Conservation (phyloP, 1,140 invertebrate genomes). For the Lordiphosa stackelbergi region DNA sequence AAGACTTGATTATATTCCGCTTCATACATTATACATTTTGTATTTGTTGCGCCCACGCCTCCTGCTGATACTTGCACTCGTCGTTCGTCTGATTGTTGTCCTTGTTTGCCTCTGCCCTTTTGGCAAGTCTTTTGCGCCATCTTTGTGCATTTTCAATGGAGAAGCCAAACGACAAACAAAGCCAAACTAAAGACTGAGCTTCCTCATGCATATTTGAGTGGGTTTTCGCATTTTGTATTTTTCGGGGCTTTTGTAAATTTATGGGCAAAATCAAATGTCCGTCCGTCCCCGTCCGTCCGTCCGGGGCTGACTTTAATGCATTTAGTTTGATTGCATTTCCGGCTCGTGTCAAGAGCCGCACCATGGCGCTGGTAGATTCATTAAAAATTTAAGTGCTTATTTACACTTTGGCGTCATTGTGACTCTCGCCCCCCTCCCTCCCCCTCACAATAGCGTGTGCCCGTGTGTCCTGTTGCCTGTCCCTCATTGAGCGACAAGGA, state of each 20-base stretch:
- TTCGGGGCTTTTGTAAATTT: background rate
- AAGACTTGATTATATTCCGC: constrained; percentile 63
- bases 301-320: constrained; percentile 25
- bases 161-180: background rate
- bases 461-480: constrained; percentile 9
- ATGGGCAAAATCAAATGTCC: constrained; percentile 28
- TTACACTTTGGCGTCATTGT: constrained; percentile 38
- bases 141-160: constrained; percentile 53
- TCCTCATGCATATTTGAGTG: constrained; percentile 42
- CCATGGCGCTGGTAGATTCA: constrained; percentile 21
- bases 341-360: constrained; percentile 5
- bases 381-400: constrained; percentile 59
- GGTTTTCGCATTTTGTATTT: background rate
- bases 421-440: constrained; percentile 1
- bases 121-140: constrained; percentile 4
- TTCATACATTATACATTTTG: constrained; percentile 57
- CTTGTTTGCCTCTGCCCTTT: constrained; percentile 23
- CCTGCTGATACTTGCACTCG: constrained; percentile 32
- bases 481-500: background rate
- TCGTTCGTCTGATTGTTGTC: constrained; percentile 16
- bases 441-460: constrained; percentile 26
- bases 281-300: background rate
- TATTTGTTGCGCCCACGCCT: constrained; percentile 3
- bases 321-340: constrained; percentile 42
- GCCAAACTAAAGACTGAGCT: background rate